A percentile compares a stretch with the other conserved stretches of the same genome.
phyloP scores from a whole-genome alignment of 2,888 invertebrate genomes.

The Erannis defoliaria region DNA sequence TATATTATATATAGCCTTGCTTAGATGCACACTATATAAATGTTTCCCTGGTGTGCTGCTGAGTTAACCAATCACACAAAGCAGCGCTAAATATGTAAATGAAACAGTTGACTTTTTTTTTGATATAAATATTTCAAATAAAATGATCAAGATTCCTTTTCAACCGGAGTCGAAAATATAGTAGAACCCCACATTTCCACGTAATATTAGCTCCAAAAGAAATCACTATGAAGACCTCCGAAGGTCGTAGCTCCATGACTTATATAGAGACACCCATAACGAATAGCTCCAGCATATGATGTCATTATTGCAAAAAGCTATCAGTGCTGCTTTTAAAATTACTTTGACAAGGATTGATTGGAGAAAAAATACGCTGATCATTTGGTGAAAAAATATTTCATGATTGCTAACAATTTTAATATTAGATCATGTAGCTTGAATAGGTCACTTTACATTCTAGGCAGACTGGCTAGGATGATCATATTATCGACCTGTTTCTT shows the following conservation, averaged over 20 bases:
- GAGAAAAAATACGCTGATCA: conserved; percentile 23
- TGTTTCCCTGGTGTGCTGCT: too few species aligned
- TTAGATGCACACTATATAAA: too few species aligned
- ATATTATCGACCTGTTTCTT: not conserved
- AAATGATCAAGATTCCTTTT: too few species aligned
- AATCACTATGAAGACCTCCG: conserved; percentile 25
- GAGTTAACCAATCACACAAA: too few species aligned
- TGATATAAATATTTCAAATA: too few species aligned
- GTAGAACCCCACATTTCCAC: not conserved
- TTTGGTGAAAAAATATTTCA: conserved; percentile 11
- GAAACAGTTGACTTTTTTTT: too few species aligned
- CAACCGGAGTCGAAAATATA: not conserved
- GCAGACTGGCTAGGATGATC: not conserved
- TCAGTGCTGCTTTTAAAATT: conserved; percentile 15
- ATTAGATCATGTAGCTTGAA: conserved; percentile 7
- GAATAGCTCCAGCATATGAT: conserved; percentile 49
- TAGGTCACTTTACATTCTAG: conserved; percentile 7
- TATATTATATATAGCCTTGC: too few species aligned
- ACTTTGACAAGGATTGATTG: conserved; percentile 17
- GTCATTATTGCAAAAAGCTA: conserved; percentile 48
- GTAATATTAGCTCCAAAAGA: conserved; percentile 2
- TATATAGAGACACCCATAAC: conserved; percentile 47
- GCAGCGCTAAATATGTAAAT: too few species aligned
- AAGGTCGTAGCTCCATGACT: conserved; percentile 33
- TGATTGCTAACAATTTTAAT: conserved; percentile 15